Percentiles rank a stretch among this genome's conserved stretches.
Conservation (phyloP, 1,140 invertebrate genomes). For the Drosophila malerkotliana region DNA sequence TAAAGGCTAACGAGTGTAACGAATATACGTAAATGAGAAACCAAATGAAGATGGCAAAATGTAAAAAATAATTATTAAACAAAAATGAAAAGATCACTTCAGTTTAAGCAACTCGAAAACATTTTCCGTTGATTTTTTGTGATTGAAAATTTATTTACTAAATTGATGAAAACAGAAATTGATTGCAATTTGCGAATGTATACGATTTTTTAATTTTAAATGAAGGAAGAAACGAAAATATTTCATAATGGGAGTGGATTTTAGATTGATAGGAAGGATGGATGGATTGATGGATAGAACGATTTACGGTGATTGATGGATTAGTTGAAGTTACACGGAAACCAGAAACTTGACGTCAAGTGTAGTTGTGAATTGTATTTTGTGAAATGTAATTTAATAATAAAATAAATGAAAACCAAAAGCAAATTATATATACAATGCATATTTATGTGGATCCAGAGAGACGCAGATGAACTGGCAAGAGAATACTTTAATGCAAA, state of each 20-base stretch:
- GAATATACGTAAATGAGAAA: constrained; percentile 76
- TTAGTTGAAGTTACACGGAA: constrained; percentile 60
- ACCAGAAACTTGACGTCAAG: constrained; percentile 75
- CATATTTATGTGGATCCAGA: constrained; percentile 70
- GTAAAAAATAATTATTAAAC: constrained; percentile 48
- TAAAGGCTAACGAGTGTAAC: constrained; percentile 79
- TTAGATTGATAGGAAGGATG: constrained; percentile 32
- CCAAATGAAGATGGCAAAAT: constrained; percentile 54
- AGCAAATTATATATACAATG: constrained; percentile 76
- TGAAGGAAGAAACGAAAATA: constrained; percentile 36
- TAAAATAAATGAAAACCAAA: constrained; percentile 52
- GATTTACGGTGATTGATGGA: constrained; percentile 49
- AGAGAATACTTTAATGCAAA: constrained; percentile 64
- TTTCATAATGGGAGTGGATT: constrained; percentile 68
- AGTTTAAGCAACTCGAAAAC: constrained; percentile 48
- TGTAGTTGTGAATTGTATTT: constrained; percentile 84
- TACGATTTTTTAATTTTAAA: constrained; percentile 81
- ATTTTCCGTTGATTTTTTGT: constrained; percentile 74
- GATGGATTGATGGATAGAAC: constrained; percentile 31
- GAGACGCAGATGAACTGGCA: constrained; percentile 43
- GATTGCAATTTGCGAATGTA: constrained; percentile 81
- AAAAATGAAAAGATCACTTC: constrained; percentile 17
- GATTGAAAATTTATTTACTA: constrained; percentile 79
- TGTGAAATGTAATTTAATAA: constrained; percentile 83
- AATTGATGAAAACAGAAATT: constrained; percentile 69